Base-by-base conservation (phyloP, 2,797 vertebrate genomes). In the Lepilemur septentrionalis region DNA sequence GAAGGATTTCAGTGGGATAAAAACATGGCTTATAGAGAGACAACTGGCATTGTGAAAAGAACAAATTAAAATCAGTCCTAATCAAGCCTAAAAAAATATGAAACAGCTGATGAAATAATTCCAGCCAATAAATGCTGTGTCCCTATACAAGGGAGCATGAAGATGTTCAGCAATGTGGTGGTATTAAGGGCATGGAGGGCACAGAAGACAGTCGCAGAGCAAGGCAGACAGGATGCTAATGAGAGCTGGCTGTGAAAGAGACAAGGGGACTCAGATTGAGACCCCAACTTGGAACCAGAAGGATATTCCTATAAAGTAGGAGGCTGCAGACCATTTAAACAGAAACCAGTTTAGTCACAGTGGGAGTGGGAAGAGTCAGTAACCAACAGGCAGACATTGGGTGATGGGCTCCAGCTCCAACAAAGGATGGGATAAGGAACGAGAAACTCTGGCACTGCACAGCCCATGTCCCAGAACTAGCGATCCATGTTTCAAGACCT, bases 241-340 rank as follows among this genome's bases (percentile, higher is more conserved):
- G 10, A 83, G 18, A 86, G 28, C 7, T 61, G 48, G 7, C 8
- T 65, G 57, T 18, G 13, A n/a, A 63, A 38, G 28, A 80, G 46
- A 10, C 65, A 20, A 48, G 22, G 28, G 7, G 17, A 48, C 25
- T 32, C 32, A 15, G 3, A 32, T 15, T 7, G 2, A n/a, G 12
- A 15, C 9, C 28, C 12, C 32, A 61, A 43, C 12, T 9, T 25
- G 18, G 50, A n/a, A 25, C 18, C 17, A 7, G 52, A 69, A 28
- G 18, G 10, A 5, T 35, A 35, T 41, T 65, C 32, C 3, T 6
- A 0, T 10, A 41, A 4, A 7, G 30, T 1, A 12, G 17, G 32
- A 57, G 52, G 4, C 13, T 22, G 7, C 30, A 14, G 35, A 12
- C 46, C 38, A 12, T 43, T 88, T 57, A 10, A 11, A 28, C 25